phyloP scores from a whole-genome alignment of 2,113 vertebrate genomes.

The Tychaedon coryphoeus region DNA sequence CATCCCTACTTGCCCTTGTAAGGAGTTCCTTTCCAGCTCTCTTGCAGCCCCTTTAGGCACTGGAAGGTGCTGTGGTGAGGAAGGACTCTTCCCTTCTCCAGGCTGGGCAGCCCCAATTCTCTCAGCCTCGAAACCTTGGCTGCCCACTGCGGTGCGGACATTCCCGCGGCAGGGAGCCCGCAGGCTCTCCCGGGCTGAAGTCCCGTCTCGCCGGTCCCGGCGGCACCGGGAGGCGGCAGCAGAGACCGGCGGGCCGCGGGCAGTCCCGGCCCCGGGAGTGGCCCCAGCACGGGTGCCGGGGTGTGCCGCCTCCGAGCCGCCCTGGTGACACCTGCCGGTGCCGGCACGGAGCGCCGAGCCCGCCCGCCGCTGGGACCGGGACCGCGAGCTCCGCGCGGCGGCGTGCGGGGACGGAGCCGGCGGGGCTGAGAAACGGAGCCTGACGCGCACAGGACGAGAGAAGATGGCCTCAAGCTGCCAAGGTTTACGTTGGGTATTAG shows the following conservation, averaged over 20 bases:
- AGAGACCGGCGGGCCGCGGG: neutral
- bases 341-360: neutral
- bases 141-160: neutral
- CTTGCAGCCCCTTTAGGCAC: neutral
- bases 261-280: neutral
- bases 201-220: neutral
- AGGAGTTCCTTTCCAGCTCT: too few species aligned
- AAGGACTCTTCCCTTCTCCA: neutral
- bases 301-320: accelerated
- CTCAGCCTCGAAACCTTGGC: neutral
- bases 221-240: constrained; percentile 1
- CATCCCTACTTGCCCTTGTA: neutral
- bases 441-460: neutral
- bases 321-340: neutral
- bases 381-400: accelerated
- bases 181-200: accelerated
- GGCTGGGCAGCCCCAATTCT: neutral
- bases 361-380: accelerated
- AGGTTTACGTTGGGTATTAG: neutral
- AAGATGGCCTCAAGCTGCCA: too few species aligned
- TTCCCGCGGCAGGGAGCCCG: neutral
- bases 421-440: too few species aligned
- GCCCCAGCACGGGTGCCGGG: neutral
- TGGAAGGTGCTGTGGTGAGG: too few species aligned
- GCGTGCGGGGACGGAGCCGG: accelerated